Conservation (phyloP, 2,113 vertebrate genomes). For the Scartelaos histophorus region DNA sequence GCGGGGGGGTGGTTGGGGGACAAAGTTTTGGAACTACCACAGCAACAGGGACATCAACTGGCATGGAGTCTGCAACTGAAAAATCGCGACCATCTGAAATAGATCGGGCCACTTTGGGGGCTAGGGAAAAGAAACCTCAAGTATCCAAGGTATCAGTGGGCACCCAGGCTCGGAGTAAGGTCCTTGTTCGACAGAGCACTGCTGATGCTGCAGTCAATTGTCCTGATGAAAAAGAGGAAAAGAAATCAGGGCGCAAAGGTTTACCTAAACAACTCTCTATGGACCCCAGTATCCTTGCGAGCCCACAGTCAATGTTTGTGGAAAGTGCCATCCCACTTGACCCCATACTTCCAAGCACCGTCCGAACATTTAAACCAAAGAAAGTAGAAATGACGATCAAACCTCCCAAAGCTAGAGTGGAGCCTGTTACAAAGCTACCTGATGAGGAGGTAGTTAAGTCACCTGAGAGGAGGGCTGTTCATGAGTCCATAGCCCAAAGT, state of each 20-base stretch:
- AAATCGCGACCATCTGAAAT: constrained; percentile 24
- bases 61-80: not conserved
- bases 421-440: constrained; percentile 21
- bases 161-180: constrained; percentile 76
- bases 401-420: constrained; percentile 7
- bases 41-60: not conserved
- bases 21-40: not conserved
- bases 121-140: constrained; percentile 59
- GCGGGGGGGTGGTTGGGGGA: constrained; percentile 10
- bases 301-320: constrained; percentile 70
- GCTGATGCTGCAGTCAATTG: constrained; percentile 79
- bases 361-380: constrained; percentile 36
- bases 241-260: constrained; percentile 50
- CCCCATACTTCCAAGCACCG: constrained; percentile 55
- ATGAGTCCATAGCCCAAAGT: constrained; percentile 28
- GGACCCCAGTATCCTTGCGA: constrained; percentile 74
- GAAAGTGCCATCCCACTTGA: constrained; percentile 74
- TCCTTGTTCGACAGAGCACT: constrained; percentile 76
- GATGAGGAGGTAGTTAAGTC: constrained; percentile 21
- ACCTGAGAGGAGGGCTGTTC: constrained; percentile 29
- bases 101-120: constrained; percentile 38
- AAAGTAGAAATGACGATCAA: constrained; percentile 26
- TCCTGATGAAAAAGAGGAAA: constrained; percentile 70
- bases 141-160: constrained; percentile 75
- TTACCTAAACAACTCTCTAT: constrained; percentile 74